phyloP scores from a whole-genome alignment of 2,888 invertebrate species.

The Drosophila monieri region DNA sequence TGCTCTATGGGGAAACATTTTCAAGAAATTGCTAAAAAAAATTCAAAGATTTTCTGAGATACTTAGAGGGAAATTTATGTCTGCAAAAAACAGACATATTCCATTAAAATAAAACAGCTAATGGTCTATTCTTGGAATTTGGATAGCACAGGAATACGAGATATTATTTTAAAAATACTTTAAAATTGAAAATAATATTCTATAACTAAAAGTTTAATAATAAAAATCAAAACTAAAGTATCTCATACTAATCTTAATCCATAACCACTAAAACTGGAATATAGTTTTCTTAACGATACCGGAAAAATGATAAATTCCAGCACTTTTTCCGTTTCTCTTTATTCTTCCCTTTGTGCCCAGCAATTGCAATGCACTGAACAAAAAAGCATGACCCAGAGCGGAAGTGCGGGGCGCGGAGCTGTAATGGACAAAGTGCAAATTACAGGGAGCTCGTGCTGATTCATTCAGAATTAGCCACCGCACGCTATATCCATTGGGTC shows the following conservation, averaged over 20 bases:
- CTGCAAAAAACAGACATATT: too few species aligned
- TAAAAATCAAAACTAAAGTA: not conserved
- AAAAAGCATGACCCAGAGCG: not conserved
- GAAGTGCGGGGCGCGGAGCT: not conserved
- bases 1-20: not conserved
- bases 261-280: slow-evolving; percentile 19
- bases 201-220: not conserved
- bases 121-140: too few species aligned
- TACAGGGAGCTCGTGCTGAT: slow-evolving; percentile 75
- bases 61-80: too few species aligned
- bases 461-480: slow-evolving; percentile 64
- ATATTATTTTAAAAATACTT: too few species aligned
- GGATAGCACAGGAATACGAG: too few species aligned
- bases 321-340: slow-evolving; percentile 33
- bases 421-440: slow-evolving; percentile 69
- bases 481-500: slow-evolving; percentile 52
- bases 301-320: slow-evolving; percentile 41
- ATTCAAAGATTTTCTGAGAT: too few species aligned
- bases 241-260: slow-evolving; percentile 25
- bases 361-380: slow-evolving; percentile 32
- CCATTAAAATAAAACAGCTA: too few species aligned
- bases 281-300: slow-evolving; percentile 22
- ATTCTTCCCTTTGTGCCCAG: slow-evolving; percentile 20
- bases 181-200: not conserved
- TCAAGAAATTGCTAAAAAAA: not conserved